Conservation (phyloP, 2,797 vertebrate genomes). For the Spheniscus humboldti region DNA sequence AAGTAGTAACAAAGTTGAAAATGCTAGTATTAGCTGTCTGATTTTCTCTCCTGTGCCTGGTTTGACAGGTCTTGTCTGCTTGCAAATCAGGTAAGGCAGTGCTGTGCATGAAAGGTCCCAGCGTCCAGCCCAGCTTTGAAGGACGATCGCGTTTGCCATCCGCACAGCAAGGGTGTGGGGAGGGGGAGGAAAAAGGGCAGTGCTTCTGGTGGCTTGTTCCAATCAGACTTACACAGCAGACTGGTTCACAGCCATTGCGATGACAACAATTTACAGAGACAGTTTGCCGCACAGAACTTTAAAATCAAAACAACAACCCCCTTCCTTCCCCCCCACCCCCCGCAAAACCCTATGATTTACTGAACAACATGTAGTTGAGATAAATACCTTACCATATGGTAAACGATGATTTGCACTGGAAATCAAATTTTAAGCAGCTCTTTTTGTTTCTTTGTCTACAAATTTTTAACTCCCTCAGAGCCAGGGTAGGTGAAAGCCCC, state of each 20-base stretch:
- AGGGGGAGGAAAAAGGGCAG: not conserved
- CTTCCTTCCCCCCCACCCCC: not conserved
- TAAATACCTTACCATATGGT: constrained; percentile 55
- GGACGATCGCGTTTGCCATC: not conserved
- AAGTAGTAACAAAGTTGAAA: constrained; percentile 35
- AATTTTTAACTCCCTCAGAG: constrained; percentile 12
- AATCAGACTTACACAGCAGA: not conserved
- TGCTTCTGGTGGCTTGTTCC: not conserved
- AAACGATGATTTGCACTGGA: constrained; percentile 44
- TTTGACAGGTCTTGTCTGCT: not conserved
- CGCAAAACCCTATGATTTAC: not conserved
- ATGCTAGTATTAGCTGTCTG: not conserved
- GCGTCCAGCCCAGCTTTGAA: not conserved
- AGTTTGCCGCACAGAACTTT: constrained; percentile 12
- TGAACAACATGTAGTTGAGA: not conserved
- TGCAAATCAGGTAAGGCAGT: not conserved
- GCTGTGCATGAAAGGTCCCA: not conserved
- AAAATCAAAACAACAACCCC: constrained; percentile 28
- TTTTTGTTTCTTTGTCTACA: not conserved
- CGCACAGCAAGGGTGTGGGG: not conserved
- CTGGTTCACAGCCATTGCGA: not conserved
- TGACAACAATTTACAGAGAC: not conserved
- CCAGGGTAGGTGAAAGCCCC: not conserved
- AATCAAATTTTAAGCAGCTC: constrained; percentile 24
- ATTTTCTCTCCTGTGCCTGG: not conserved